Evolutionary conservation across 2,888 invertebrate species (phyloP).

Genomic region (Agrochola lota): DNA sequence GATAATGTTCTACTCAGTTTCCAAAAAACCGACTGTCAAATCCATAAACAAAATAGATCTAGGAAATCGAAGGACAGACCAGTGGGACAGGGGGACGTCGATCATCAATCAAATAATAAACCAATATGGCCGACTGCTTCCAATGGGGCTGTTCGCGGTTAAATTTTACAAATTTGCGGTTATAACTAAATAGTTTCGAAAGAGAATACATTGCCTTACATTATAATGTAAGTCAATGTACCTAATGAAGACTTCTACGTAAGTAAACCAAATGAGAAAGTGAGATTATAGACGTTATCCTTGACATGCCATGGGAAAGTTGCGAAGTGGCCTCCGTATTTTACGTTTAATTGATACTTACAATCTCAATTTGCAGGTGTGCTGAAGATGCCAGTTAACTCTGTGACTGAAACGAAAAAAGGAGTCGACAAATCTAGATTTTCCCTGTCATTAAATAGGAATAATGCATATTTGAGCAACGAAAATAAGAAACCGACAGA

Average conservation of each 20-base stretch:
- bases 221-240: constrained; percentile 88
- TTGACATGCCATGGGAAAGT: constrained; percentile 85
- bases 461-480: constrained; percentile 85
- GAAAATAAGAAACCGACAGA: constrained; percentile 78
- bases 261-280: constrained; percentile 75
- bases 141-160: constrained; percentile 82
- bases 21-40: constrained; percentile 23
- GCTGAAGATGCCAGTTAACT: constrained; percentile 90
- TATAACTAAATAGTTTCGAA: constrained; percentile 74
- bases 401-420: constrained; percentile 85
- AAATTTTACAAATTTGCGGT: constrained; percentile 77
- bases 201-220: constrained; percentile 80
- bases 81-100: constrained; percentile 61
- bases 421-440: constrained; percentile 85
- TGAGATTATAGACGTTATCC: constrained; percentile 74
- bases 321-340: constrained; percentile 74
- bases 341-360: constrained; percentile 58
- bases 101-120: constrained; percentile 77
- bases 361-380: constrained; percentile 81
- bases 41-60: constrained; percentile 55
- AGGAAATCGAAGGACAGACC: constrained; percentile 53
- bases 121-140: constrained; percentile 86
- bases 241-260: constrained; percentile 82
- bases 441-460: constrained; percentile 85
- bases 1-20: not conserved